A percentile compares a stretch with the other conserved stretches of the same genome.
Evolutionary conservation across 2,888 invertebrate species (phyloP).

Genomic region (Melitaea athalia): DNA sequence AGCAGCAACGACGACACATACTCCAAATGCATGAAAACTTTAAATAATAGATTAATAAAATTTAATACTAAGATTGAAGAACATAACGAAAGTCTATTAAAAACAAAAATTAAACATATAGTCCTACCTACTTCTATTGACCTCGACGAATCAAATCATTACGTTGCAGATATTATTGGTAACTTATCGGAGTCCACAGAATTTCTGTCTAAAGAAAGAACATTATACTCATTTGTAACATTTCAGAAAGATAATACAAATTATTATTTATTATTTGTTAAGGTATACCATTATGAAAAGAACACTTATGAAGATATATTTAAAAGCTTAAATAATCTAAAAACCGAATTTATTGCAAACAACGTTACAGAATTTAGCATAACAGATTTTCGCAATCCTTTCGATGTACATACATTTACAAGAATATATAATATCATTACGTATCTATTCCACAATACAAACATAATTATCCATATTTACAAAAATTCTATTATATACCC

Average conservation of each 20-base stretch:
- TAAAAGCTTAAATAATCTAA: not conserved
- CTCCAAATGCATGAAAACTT: not conserved
- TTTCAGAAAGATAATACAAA: not conserved
- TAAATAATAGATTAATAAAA: not conserved
- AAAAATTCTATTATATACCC: constrained; percentile 16
- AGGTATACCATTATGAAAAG: not conserved
- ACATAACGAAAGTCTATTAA: not conserved
- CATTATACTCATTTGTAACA: not conserved
- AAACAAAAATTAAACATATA: not conserved
- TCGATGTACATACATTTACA: not conserved
- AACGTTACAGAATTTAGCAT: not conserved
- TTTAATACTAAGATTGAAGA: not conserved
- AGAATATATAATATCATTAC: not conserved
- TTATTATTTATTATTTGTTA: not conserved
- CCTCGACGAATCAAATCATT: not conserved
- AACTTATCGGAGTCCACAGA: not conserved
- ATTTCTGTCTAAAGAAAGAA: not conserved
- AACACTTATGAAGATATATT: not conserved
- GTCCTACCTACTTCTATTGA: not conserved
- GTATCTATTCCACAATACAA: not conserved
- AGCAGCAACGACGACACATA: not conserved
- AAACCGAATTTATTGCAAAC: not conserved
- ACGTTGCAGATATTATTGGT: not conserved
- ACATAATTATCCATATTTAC: not conserved
- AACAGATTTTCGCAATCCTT: constrained; percentile 3